Base-by-base conservation (phyloP, 2,797 vertebrate genomes). In the Sphaeramia orbicularis region DNA sequence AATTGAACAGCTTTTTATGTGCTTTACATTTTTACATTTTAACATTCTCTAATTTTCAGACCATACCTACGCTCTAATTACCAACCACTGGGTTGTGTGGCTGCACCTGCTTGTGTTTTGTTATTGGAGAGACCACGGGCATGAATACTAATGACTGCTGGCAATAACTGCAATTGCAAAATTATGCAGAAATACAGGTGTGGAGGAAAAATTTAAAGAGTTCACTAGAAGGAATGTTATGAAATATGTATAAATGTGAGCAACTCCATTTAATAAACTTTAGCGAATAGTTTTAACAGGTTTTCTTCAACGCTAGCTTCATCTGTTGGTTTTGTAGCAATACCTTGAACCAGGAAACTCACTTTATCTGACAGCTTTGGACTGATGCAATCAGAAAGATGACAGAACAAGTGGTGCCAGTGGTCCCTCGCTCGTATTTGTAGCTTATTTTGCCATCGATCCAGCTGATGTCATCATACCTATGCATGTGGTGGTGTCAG, bases 111-210 rank as follows among this genome's bases (percentile, higher is more conserved):
- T 61, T 55, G 14, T 61, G 57, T 83, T 85, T 61, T 60, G 47
- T 57, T 48, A 42, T 14, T 4, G 27, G 27, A 32, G 36, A 71
- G 41, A 66, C 53, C 45, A 21, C 45, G 35, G 37, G 36, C 30
- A 54, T 76, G 67, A 75, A 84, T 71, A 59, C 53, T 65, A 73
- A 77, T 74, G 30, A 38, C 2, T 58, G 12, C 13, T 18, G 12
- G 21, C 30, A 66, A 48, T 60, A 45, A 63, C 61, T 50, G 19
- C 59, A 66, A 77, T 40, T 51, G 37, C 50, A 69, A 66, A 37
- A 67, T 69, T 67, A 74, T 66, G 57, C 57, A 74, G 56, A 59
- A 40, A 70, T 51, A 71, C 59, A 68, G 58, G 59, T 76, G 62
- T 47, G 36, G 57, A 2, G 16, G 71, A 41, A 47, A 49, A 61